Conservation (phyloP, 2,113 vertebrate species). For the Brachypteracias leptosomus region DNA sequence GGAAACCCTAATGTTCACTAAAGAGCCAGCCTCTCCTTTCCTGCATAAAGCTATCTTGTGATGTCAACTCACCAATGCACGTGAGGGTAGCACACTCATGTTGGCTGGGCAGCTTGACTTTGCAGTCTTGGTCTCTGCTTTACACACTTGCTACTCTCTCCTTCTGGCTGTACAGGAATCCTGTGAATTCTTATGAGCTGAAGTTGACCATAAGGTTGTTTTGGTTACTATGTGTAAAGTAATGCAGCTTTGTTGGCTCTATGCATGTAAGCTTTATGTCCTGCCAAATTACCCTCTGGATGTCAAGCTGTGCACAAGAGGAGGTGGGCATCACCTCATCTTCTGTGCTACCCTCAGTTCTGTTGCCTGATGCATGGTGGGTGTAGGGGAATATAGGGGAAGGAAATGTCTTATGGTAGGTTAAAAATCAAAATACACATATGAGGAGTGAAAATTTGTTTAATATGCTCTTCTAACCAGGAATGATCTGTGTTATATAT, state of each 20-base stretch:
- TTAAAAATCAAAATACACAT: not conserved
- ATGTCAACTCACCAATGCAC: rapidly evolving
- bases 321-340: not conserved
- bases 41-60: not conserved
- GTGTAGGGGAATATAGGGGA: not conserved
- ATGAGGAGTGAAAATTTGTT: not conserved
- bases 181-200: not conserved
- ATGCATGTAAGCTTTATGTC: not conserved
- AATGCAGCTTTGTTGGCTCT: not conserved
- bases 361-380: rapidly evolving
- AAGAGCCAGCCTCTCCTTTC: not conserved
- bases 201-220: not conserved
- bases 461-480: rapidly evolving
- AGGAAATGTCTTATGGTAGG: not conserved
- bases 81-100: rapidly evolving
- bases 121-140: not conserved
- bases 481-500: not conserved
- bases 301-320: not conserved
- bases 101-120: not conserved
- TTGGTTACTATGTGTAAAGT: not conserved
- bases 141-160: not conserved
- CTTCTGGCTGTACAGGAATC: not conserved
- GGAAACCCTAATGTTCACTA: not conserved
- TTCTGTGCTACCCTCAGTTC: not conserved
- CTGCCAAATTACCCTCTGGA: not conserved